These are phyloP conservation scores for Alcedo quadribrachys DNA, from an alignment of 2,797 vertebrate genomes.

Conservation along the genomic window DNA sequence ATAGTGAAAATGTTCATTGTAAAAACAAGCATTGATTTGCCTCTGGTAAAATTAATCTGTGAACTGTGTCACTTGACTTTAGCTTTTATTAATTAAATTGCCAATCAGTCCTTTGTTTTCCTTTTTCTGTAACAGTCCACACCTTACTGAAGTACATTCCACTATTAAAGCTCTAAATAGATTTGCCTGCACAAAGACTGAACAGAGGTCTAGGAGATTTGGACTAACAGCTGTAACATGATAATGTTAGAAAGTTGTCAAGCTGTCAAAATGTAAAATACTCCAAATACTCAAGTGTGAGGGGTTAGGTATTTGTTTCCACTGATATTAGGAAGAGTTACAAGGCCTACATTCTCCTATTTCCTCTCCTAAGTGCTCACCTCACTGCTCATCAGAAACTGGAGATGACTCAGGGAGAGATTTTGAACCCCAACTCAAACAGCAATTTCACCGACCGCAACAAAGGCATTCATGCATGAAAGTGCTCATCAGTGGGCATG, in stretches of 20 bases:
- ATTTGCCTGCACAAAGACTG: neutral
- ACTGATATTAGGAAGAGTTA: neutral
- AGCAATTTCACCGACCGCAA: neutral
- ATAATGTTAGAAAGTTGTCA: slow-evolving; percentile 47
- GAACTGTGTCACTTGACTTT: neutral
- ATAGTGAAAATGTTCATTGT: neutral
- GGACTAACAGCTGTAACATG: slow-evolving; percentile 21
- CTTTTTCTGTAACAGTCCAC: neutral
- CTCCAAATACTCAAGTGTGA: slow-evolving; percentile 24
- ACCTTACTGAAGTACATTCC: neutral
- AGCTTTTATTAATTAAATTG: neutral
- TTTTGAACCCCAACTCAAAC: neutral
- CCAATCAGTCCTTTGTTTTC: neutral
- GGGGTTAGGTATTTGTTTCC: slow-evolving; percentile 9
- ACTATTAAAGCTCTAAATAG: neutral
- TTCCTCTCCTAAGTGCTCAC: neutral
- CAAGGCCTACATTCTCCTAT: neutral
- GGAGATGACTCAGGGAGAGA: neutral
- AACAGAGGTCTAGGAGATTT: neutral
- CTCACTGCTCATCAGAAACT: neutral
- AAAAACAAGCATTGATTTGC: neutral
- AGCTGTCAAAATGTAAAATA: slow-evolving; percentile 36
- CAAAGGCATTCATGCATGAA: neutral
- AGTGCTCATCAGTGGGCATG: neutral
- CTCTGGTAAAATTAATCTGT: neutral